A percentile compares a stretch with the other conserved stretches of the same genome.
Evolutionary conservation across 2,797 vertebrate genomes (phyloP).

Genomic region (Pseudochromis fuscus): DNA sequence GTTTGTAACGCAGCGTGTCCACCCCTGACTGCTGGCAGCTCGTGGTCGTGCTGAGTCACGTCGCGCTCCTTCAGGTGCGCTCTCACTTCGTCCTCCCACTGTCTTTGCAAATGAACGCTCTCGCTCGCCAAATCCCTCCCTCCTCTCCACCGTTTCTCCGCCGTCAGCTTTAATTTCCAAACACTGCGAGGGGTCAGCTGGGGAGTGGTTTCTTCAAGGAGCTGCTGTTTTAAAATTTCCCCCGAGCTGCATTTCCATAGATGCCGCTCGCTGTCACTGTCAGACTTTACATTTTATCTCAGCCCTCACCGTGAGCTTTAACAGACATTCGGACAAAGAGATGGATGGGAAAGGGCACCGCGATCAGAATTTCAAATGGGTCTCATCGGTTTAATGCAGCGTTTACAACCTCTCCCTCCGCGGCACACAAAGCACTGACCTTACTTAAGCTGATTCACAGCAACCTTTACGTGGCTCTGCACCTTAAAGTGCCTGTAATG

Average conservation of each 20-base stretch:
- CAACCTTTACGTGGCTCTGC: conserved; percentile 33
- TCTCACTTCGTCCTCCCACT: conserved; percentile 55
- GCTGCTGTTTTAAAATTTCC: conserved; percentile 47
- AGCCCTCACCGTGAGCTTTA: conserved; percentile 56
- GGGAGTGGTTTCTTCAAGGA: conserved; percentile 42
- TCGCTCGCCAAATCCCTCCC: conserved; percentile 56
- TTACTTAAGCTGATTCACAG: conserved; percentile 33
- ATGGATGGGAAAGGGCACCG: conserved; percentile 50
- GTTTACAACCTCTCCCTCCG: conserved; percentile 53
- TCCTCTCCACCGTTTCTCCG: conserved; percentile 39
- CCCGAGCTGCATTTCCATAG: conserved; percentile 37
- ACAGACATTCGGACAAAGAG: conserved; percentile 52
- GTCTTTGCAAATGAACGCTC: conserved; percentile 53
- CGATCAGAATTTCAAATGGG: conserved; percentile 55
- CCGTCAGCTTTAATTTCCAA: conserved; percentile 66
- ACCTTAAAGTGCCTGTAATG: conserved; percentile 44
- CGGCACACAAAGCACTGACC: conserved; percentile 40
- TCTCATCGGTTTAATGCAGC: conserved; percentile 60
- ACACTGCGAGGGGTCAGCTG: conserved; percentile 26
- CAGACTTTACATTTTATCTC: conserved; percentile 56
- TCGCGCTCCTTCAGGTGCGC: conserved; percentile 49
- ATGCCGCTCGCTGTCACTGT: conserved; percentile 44
- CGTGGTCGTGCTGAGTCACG: conserved; percentile 73
- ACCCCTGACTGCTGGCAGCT: conserved; percentile 25
- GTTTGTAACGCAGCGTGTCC: conserved; percentile 47